A percentile compares a stretch with the other conserved stretches of the same genome.
These are phyloP conservation scores for Dolichotis patagonum DNA, from an alignment of 2,113 vertebrate genomes.

Conservation along the genomic window DNA sequence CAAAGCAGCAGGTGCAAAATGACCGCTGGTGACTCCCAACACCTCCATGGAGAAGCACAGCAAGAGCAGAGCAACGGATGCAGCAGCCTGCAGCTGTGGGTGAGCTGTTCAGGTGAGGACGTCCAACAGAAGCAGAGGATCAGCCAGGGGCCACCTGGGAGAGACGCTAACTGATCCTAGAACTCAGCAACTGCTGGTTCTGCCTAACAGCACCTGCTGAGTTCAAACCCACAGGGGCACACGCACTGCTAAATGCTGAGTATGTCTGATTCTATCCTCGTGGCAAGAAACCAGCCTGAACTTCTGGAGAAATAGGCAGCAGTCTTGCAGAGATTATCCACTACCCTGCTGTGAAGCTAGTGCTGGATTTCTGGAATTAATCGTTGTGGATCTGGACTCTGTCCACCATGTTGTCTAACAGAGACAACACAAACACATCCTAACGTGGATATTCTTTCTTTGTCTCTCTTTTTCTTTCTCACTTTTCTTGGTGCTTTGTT, in stretches of 20 bases:
- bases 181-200: neutral
- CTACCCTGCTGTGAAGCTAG: neutral
- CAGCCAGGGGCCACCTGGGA: neutral
- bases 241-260: neutral
- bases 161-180: neutral
- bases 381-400: neutral
- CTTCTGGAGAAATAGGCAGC: neutral
- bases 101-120: too few species aligned
- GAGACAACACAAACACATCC: neutral
- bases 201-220: neutral
- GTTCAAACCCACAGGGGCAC: neutral
- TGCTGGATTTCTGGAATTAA: neutral
- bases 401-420: neutral
- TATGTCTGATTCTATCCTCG: neutral
- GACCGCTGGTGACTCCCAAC: too few species aligned
- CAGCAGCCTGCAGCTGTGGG: too few species aligned
- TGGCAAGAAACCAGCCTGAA: neutral
- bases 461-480: neutral
- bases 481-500: neutral
- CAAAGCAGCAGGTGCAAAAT: too few species aligned
- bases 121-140: too few species aligned
- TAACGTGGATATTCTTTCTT: neutral
- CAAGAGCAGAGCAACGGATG: too few species aligned
- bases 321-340: neutral
- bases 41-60: too few species aligned